Conservation (phyloP, 2,797 vertebrate genomes). For the Artibeus lituratus region DNA sequence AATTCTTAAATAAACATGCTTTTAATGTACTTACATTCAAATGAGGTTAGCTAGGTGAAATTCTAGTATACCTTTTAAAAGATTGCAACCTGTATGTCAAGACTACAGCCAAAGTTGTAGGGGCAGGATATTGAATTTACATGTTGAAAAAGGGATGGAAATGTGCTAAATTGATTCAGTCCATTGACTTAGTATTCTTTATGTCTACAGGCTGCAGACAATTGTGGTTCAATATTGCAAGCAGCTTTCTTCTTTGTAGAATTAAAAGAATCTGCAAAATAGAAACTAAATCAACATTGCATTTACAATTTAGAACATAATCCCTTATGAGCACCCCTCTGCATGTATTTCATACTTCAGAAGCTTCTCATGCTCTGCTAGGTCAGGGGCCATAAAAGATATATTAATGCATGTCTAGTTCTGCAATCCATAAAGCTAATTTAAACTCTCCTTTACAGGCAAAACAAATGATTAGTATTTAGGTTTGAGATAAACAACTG, state of each 20-base stretch:
- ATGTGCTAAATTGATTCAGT: slow-evolving; percentile 28
- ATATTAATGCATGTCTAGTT: background rate
- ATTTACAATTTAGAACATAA: slow-evolving; percentile 4
- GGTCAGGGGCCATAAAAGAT: background rate
- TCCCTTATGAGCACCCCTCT: background rate
- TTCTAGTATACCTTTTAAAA: slow-evolving; percentile 25
- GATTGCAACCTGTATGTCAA: slow-evolving; percentile 12
- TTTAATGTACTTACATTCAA: slow-evolving; percentile 42
- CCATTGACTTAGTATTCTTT: slow-evolving; percentile 46
- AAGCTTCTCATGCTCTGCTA: background rate
- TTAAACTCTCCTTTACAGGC: slow-evolving; percentile 19
- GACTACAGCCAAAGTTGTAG: slow-evolving; percentile 47
- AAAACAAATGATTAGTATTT: slow-evolving; percentile 10
- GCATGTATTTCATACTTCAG: background rate
- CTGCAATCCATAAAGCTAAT: slow-evolving; percentile 41
- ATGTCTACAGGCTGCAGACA: slow-evolving; percentile 11
- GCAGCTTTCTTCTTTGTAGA: slow-evolving; percentile 21
- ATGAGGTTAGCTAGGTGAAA: background rate
- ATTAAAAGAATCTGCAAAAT: slow-evolving; percentile 46
- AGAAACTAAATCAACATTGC: background rate
- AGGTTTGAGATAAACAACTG: slow-evolving; percentile 23
- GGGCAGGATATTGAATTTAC: slow-evolving; percentile 55
- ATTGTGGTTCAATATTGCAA: background rate
- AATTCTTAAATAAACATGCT: slow-evolving; percentile 64
- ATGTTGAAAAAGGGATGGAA: slow-evolving; percentile 47